Percentiles rank a stretch among this genome's conserved stretches.
Evolutionary conservation across 2,113 vertebrate genomes (phyloP).

Genomic region (Arizona elegans): DNA sequence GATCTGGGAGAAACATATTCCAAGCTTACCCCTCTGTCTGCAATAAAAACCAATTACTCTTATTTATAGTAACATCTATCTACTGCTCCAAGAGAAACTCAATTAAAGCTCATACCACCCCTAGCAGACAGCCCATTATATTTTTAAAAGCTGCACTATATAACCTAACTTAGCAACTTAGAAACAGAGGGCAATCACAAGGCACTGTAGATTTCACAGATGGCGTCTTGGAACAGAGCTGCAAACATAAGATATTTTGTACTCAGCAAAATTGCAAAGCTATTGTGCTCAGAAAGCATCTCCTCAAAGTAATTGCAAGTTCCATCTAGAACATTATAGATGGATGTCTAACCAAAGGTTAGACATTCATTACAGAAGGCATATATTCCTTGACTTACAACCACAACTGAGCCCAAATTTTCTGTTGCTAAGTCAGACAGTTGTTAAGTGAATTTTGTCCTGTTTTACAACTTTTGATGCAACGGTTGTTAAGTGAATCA

Average conservation of each 20-base stretch:
- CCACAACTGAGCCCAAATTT: neutral
- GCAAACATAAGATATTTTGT: neutral
- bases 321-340: accelerated
- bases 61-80: neutral
- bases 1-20: neutral
- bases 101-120: neutral
- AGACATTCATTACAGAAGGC: neutral
- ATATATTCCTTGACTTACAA: neutral
- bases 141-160: neutral
- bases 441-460: neutral
- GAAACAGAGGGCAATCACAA: neutral
- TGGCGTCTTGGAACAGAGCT: neutral
- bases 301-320: neutral
- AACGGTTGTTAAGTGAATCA: neutral
- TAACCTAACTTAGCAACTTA: neutral
- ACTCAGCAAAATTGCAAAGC: neutral
- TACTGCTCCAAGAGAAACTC: neutral
- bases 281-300: neutral
- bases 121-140: neutral
- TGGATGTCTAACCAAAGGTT: neutral
- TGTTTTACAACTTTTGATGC: neutral
- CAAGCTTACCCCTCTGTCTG: neutral
- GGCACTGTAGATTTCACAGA: neutral
- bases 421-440: neutral
- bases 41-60: neutral